These are phyloP conservation scores for Vicugna pacos DNA, from an alignment of 2,113 vertebrate genomes.

Conservation along the genomic window DNA sequence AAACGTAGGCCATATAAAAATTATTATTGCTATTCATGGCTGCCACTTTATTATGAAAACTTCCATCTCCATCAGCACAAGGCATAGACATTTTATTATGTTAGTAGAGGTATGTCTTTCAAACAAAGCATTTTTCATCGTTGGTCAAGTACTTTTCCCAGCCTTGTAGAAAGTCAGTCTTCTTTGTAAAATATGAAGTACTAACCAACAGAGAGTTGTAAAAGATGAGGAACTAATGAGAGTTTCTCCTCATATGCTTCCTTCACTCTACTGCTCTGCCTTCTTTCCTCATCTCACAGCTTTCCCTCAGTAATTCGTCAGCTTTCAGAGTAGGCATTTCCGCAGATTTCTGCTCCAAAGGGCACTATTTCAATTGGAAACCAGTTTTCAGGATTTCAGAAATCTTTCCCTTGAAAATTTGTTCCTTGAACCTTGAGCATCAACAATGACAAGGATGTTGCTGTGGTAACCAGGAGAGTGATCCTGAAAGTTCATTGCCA, in stretches of 20 bases:
- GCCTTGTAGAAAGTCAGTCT: constrained; percentile 31
- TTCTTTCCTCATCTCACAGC: constrained; percentile 8
- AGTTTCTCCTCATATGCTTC: background rate
- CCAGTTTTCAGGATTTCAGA: constrained; percentile 56
- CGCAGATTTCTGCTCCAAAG: constrained; percentile 29
- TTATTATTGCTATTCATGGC: background rate
- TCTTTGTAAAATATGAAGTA: constrained; percentile 6
- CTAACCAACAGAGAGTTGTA: constrained; percentile 26
- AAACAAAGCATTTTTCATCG: constrained; percentile 41
- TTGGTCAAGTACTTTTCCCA: constrained; percentile 34
- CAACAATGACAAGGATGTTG: background rate
- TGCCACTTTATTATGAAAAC: constrained; percentile 39
- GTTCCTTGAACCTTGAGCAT: background rate
- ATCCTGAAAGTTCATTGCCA: background rate
- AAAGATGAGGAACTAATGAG: background rate
- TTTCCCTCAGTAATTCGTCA: constrained; percentile 34
- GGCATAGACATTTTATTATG: background rate
- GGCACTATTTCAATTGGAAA: constrained; percentile 6
- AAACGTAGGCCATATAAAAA: constrained; percentile 29
- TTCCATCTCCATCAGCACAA: constrained; percentile 15
- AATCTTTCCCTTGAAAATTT: constrained; percentile 45
- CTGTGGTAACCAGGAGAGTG: background rate
- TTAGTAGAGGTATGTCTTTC: constrained; percentile 26
- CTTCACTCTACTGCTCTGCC: background rate
- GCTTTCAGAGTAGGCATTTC: constrained; percentile 19